phyloP scores from a whole-genome alignment of 2,888 invertebrate genomes.

The Ctena decussata region DNA sequence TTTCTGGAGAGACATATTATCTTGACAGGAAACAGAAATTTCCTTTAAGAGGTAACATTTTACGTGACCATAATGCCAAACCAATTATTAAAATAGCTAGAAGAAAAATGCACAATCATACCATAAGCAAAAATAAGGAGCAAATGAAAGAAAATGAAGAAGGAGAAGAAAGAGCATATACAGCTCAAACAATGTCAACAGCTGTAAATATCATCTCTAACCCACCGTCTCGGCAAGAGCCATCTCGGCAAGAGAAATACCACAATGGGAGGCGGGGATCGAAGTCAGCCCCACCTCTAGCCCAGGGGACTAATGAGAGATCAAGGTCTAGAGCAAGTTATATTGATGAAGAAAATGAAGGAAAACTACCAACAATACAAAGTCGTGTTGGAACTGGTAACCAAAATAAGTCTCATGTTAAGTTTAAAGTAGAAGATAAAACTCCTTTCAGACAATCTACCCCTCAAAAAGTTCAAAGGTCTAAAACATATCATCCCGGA shows the following conservation, averaged over 20 bases:
- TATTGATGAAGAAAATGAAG: conserved; percentile 43
- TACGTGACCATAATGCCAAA: conserved; percentile 73
- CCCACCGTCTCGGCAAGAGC: conserved; percentile 31
- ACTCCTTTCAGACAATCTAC: conserved; percentile 51
- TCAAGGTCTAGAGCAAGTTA: conserved; percentile 30
- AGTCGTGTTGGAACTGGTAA: conserved; percentile 12
- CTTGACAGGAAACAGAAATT: conserved; percentile 74
- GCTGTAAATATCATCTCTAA: conserved; percentile 54
- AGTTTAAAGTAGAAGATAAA: conserved; percentile 59
- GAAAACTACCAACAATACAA: conserved; percentile 63
- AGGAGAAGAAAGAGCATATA: conserved; percentile 51
- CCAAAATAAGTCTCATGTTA: conserved; percentile 68
- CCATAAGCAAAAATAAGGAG: conserved; percentile 56
- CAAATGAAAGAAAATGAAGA: conserved; percentile 50
- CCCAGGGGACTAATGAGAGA: conserved; percentile 36
- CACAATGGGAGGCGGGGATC: conserved; percentile 59
- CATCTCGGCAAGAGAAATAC: background rate
- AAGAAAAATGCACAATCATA: conserved; percentile 65
- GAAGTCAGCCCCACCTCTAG: conserved; percentile 68
- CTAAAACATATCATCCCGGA: conserved; percentile 64
- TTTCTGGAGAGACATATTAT: conserved; percentile 74
- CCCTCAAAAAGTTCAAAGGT: conserved; percentile 46
- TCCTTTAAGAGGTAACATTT: conserved; percentile 71
- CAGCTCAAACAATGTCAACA: conserved; percentile 62
- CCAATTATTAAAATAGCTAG: conserved; percentile 78